phyloP scores from a whole-genome alignment of 2,797 vertebrate genomes.

The Arnoldichthys spilopterus region DNA sequence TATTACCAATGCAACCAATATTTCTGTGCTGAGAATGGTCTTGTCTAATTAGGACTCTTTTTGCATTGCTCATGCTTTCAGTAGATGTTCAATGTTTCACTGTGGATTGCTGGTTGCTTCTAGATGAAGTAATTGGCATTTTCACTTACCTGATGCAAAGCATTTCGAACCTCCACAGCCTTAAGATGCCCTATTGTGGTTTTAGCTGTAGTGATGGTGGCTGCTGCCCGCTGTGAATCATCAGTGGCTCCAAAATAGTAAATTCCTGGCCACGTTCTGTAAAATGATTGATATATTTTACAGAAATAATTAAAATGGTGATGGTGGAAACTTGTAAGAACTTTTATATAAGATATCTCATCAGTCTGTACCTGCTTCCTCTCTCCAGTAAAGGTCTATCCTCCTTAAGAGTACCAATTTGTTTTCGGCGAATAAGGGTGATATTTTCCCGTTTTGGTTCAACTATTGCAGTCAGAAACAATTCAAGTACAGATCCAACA shows the following conservation, averaged over 20 bases:
- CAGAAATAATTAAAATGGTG: no score
- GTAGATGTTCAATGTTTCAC: background rate
- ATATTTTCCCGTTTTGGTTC: conserved; percentile 59
- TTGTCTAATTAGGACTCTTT: background rate
- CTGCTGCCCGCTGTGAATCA: conserved; percentile 60
- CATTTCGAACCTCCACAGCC: conserved; percentile 76
- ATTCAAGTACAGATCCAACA: background rate
- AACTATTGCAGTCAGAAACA: conserved; percentile 57
- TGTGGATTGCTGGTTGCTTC: no score
- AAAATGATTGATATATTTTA: no score
- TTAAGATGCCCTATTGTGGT: conserved; percentile 78
- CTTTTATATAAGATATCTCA: background rate
- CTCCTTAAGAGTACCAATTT: conserved; percentile 47
- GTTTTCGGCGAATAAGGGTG: conserved; percentile 40
- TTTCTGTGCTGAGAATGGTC: background rate
- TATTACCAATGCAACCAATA: background rate
- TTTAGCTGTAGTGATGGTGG: conserved; percentile 76
- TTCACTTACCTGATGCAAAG: conserved; percentile 74
- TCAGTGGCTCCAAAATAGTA: conserved; percentile 56
- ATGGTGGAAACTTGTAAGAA: no score
- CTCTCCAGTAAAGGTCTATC: conserved; percentile 43
- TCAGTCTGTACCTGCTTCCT: conserved; percentile 69
- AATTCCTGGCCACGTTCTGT: conserved; percentile 85
- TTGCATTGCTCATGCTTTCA: background rate
- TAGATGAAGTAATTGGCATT: no score